These are phyloP conservation scores for Chaenogobius annularis DNA, from an alignment of 2,113 vertebrate genomes.

Conservation along the genomic window DNA sequence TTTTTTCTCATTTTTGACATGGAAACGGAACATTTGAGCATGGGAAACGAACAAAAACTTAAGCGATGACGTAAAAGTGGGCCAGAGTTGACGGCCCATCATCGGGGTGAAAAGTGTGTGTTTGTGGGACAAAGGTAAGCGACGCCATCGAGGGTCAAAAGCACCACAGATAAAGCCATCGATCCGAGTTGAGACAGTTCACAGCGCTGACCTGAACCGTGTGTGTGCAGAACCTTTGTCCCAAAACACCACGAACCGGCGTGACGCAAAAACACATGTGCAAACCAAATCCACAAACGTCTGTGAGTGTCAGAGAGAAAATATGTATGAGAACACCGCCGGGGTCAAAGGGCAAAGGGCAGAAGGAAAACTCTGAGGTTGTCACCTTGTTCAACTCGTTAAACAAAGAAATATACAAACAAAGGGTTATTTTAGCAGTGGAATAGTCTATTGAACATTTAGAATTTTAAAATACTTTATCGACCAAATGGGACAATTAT, in stretches of 20 bases:
- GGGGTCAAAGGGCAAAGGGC: no score
- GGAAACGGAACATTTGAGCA: neutral
- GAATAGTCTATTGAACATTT: no score
- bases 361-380: no score
- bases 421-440: no score
- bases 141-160: neutral
- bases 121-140: neutral
- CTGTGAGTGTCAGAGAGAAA: no score
- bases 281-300: accelerated
- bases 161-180: neutral
- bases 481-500: no score
- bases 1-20: no score
- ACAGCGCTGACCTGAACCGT: neutral
- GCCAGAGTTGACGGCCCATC: neutral
- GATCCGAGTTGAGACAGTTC: neutral
- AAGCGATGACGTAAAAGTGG: neutral
- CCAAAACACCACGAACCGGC: neutral
- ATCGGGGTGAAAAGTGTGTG: neutral
- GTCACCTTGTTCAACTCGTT: no score
- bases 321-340: no score
- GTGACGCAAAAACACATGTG: neutral
- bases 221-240: neutral
- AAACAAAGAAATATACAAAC: no score
- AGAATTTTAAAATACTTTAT: no score
- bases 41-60: neutral